A percentile compares a stretch with the other conserved stretches of the same genome.
Evolutionary conservation across 2,888 invertebrate species (phyloP).

Genomic region (Norana najaformis): DNA sequence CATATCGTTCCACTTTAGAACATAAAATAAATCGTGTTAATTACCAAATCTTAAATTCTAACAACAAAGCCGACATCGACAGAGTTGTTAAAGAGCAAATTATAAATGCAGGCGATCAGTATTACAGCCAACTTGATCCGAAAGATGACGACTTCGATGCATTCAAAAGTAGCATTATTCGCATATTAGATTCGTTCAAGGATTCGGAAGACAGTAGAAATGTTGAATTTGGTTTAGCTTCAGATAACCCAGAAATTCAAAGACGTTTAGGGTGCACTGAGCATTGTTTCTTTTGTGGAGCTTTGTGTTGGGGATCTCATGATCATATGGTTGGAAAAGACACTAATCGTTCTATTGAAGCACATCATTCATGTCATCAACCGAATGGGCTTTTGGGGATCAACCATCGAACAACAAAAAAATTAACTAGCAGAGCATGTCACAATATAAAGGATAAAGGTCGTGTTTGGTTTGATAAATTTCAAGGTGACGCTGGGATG

Average conservation of each 20-base stretch:
- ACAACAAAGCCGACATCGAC: not conserved
- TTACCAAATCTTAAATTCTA: not conserved
- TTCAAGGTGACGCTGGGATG: not conserved
- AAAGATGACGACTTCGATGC: not conserved
- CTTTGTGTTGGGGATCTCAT: slow-evolving; percentile 10
- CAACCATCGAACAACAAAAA: not conserved
- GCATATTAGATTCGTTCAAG: not conserved
- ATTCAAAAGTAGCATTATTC: not conserved
- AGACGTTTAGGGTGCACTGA: not conserved
- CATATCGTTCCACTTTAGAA: not conserved
- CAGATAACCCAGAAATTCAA: not conserved
- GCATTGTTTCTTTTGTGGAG: not conserved
- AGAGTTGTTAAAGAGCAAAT: not conserved
- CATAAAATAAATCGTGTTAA: not conserved
- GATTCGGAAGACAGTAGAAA: not conserved
- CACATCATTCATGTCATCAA: slow-evolving; percentile 8
- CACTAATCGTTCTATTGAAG: not conserved
- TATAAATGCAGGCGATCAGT: not conserved
- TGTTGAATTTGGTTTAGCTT: not conserved
- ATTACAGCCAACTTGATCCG: not conserved
- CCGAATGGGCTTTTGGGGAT: not conserved
- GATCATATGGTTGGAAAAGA: not conserved
- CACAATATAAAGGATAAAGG: not conserved
- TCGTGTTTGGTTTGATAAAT: not conserved
- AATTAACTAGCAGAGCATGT: not conserved